Base-by-base conservation (phyloP, 2,113 vertebrate species). In the Fulica atra region DNA sequence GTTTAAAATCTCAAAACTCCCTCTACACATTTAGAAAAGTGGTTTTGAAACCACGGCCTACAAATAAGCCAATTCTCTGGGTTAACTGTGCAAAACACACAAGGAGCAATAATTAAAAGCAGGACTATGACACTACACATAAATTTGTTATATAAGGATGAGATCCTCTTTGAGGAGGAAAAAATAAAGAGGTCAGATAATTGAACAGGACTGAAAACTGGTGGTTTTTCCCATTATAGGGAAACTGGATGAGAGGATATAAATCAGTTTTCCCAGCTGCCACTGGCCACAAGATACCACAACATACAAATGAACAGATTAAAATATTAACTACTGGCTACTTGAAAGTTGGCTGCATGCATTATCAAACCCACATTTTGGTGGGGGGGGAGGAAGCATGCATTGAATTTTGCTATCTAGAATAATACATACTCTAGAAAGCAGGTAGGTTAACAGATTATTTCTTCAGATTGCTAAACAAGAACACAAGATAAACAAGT, bases 361-460 rank as follows among this genome's bases (percentile, higher is more conserved):
- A 51, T 26, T 66, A 64, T 36, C 21, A 80, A 83, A 84, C 26
- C 6, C 25, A 38, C 26, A 38, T 36, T 72, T 63, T 9, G 23
- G 20, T 9, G 19, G 44, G 44, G 44, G 7, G 7, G n/a, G 42
- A 35, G 42, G 10, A 33, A 72, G 21, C 0, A 0, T 18, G 11
- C 33, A 16, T 12, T 79, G 25, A 76, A 42, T 57, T 72, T 46
- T 78, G 10, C 40, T 73, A 54, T 81, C 54, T 59, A 51, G 40
- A 83, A 73, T 26, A 81, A 70, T 7, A 6, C 8, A 70, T 29
- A 77, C 13, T 31, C 35, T 38, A 88, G 54, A 8, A 63, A 74
- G 42, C 46, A 60, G 29, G 46, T 15, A 83, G 78, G 82, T 68
- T 8, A 50, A 66, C 1, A 71, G 35, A 59, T 73, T 50, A 42